These are phyloP conservation scores for Tupaia chinensis DNA, from an alignment of 2,113 vertebrate genomes.

Conservation along the genomic window DNA sequence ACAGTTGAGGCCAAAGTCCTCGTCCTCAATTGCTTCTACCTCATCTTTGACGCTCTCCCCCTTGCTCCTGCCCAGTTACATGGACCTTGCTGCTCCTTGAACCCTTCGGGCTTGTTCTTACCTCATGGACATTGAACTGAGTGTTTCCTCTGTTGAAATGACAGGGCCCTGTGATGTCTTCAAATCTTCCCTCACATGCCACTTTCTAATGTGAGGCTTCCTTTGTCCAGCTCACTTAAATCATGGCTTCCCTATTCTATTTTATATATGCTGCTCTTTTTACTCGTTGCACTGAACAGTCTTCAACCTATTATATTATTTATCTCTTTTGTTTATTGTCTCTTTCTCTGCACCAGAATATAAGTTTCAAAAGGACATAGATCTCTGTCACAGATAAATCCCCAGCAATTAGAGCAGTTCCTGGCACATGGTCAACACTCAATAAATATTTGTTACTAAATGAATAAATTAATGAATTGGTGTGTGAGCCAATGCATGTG, in stretches of 20 bases:
- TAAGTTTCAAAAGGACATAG: neutral
- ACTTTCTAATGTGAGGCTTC: constrained; percentile 7
- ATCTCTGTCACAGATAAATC: constrained; percentile 19
- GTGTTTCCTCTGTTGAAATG: neutral
- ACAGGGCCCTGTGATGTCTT: neutral
- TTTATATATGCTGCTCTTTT: neutral
- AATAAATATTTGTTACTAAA: constrained; percentile 56
- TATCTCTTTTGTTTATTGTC: neutral
- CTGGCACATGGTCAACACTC: constrained; percentile 29
- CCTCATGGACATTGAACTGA: neutral
- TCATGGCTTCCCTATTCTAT: neutral
- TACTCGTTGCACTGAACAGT: neutral
- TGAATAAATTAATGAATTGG: constrained; percentile 64
- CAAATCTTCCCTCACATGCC: neutral
- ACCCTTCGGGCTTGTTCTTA: neutral
- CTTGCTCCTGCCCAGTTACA: neutral
- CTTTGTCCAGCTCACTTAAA: neutral
- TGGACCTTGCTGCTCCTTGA: neutral
- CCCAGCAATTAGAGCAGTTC: constrained; percentile 21
- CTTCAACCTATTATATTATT: neutral
- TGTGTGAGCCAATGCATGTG: constrained; percentile 50
- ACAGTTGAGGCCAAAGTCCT: neutral
- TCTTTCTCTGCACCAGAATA: neutral
- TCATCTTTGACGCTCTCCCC: neutral
- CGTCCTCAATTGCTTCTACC: neutral